These are phyloP conservation scores for Drosophila histrio DNA, from an alignment of 2,888 invertebrate genomes.

Conservation along the genomic window DNA sequence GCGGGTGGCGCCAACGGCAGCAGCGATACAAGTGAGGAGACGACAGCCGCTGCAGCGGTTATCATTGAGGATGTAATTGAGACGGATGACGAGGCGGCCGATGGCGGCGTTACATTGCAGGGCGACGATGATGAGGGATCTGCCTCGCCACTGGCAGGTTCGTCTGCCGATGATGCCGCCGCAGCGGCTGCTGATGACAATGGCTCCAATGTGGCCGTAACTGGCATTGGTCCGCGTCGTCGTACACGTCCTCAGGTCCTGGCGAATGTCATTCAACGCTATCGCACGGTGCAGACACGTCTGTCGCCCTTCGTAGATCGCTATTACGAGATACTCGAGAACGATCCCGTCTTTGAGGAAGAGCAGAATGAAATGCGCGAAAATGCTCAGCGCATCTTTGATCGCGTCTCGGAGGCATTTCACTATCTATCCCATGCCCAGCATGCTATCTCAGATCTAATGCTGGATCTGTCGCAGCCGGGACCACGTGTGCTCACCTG, in stretches of 20 bases:
- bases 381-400: slow-evolving; percentile 88
- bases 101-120: slow-evolving; percentile 15
- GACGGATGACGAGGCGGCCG: slow-evolving; percentile 67
- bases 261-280: slow-evolving; percentile 82
- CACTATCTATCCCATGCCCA: slow-evolving; percentile 95
- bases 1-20: slow-evolving; percentile 21
- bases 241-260: slow-evolving; percentile 83
- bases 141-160: slow-evolving; percentile 28
- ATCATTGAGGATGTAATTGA: slow-evolving; percentile 77
- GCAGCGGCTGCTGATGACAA: slow-evolving; percentile 19
- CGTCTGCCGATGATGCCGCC: neutral
- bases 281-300: slow-evolving; percentile 84
- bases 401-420: slow-evolving; percentile 91
- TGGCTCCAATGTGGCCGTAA: slow-evolving; percentile 19
- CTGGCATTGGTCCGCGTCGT: slow-evolving; percentile 63
- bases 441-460: slow-evolving; percentile 94
- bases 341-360: slow-evolving; percentile 86
- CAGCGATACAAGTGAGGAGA: slow-evolving; percentile 51
- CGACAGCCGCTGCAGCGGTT: slow-evolving; percentile 61
- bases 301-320: slow-evolving; percentile 88
- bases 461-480: slow-evolving; percentile 88
- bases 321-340: slow-evolving; percentile 87
- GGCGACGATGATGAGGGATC: slow-evolving; percentile 36
- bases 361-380: slow-evolving; percentile 84
- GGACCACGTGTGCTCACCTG: slow-evolving; percentile 89